phyloP scores from a whole-genome alignment of 2,797 vertebrate genomes.

The Coregonus ussuriensis region DNA sequence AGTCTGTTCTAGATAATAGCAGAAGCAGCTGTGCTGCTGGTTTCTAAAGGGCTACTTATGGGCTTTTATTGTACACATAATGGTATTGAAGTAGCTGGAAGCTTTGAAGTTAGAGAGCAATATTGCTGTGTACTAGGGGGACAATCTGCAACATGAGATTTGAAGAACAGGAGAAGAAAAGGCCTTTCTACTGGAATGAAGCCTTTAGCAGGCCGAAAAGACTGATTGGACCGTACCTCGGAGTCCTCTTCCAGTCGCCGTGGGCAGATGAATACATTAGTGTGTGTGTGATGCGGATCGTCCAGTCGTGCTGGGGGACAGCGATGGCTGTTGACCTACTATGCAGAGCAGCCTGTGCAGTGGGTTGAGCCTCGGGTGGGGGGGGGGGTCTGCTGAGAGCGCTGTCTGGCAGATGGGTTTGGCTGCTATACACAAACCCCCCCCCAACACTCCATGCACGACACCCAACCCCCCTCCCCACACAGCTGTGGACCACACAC shows the following conservation, averaged over 20 bases:
- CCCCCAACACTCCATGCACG: slow-evolving; percentile 40
- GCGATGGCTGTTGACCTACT: too few species aligned
- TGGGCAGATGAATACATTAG: slow-evolving; percentile 71
- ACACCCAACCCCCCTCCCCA: slow-evolving; percentile 45
- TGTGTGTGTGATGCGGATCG: slow-evolving; percentile 46
- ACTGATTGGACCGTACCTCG: slow-evolving; percentile 63
- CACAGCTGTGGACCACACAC: slow-evolving; percentile 46
- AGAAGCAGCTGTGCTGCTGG: slow-evolving; percentile 40
- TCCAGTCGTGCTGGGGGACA: slow-evolving; percentile 37
- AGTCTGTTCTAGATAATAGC: neutral
- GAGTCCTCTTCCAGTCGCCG: slow-evolving; percentile 61
- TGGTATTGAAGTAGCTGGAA: slow-evolving; percentile 38
- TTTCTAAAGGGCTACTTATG: slow-evolving; percentile 7
- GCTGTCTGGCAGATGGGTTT: slow-evolving; percentile 60
- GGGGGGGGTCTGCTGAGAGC: too few species aligned
- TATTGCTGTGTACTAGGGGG: slow-evolving; percentile 38
- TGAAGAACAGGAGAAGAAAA: slow-evolving; percentile 33
- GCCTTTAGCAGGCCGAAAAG: slow-evolving; percentile 57
- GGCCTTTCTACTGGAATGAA: slow-evolving; percentile 36
- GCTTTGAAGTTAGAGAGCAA: slow-evolving; percentile 38
- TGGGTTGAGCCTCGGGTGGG: neutral
- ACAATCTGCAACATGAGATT: slow-evolving; percentile 39
- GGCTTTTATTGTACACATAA: slow-evolving; percentile 37
- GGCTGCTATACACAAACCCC: slow-evolving; percentile 41
- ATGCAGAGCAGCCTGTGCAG: too few species aligned